Conservation (phyloP, 2,888 invertebrate genomes). For the Thereva nobilitata region DNA sequence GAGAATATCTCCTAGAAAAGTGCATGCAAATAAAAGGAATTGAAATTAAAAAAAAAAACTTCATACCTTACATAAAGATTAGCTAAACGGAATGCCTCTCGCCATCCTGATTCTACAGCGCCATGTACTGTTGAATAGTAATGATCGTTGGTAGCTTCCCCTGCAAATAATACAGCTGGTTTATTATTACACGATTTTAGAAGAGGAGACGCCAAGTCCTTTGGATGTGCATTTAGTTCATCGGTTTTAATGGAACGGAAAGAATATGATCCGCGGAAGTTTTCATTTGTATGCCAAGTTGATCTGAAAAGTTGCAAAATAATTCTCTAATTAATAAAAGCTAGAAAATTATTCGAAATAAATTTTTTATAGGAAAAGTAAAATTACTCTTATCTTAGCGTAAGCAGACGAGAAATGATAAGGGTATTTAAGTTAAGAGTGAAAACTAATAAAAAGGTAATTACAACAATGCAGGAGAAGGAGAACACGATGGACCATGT, state of each 20-base stretch:
- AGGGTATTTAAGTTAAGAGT: too few relatives aligned
- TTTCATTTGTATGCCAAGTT: constrained; percentile 67
- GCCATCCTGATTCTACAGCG: constrained; percentile 72
- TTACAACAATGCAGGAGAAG: too few relatives aligned
- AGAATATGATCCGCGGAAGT: constrained; percentile 68
- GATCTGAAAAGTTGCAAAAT: constrained; percentile 58
- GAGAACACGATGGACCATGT: too few relatives aligned
- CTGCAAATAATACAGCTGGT: constrained; percentile 68
- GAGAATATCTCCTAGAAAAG: constrained; percentile 28
- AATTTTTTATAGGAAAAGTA: background rate
- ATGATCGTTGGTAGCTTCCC: constrained; percentile 69
- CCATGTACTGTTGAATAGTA: constrained; percentile 73
- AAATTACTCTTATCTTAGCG: too few relatives aligned
- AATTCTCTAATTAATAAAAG: background rate
- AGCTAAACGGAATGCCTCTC: constrained; percentile 69
- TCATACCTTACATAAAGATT: constrained; percentile 47
- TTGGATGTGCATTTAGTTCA: constrained; percentile 61
- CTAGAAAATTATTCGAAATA: constrained; percentile 11
- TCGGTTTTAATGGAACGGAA: constrained; percentile 65
- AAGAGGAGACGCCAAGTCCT: constrained; percentile 63
- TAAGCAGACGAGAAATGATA: too few relatives aligned
- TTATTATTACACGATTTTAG: constrained; percentile 47
- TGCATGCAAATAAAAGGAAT: constrained; percentile 17
- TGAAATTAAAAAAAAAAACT: constrained; percentile 2
- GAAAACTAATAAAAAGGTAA: too few relatives aligned